Evolutionary conservation across 2,888 invertebrate genomes (phyloP), one percentile per base, ranked within the genome.

Genomic region (Hanleya hanleyi): DNA sequence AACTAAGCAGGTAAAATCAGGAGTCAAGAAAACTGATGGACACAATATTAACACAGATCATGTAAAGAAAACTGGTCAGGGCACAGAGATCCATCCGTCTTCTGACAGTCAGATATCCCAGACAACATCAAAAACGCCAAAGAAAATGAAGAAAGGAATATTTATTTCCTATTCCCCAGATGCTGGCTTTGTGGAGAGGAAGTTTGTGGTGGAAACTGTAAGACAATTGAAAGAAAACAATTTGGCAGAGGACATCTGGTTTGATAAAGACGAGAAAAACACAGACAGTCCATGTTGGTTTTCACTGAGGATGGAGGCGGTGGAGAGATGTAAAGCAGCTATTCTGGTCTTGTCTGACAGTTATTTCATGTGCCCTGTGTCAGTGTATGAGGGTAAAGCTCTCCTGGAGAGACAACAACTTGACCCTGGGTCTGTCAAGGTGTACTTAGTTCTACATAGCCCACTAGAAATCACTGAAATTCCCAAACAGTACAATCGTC

Each of bases 231-330:
- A 89, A 69, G 88, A 89, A 72, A 89, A 89, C 72, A 88, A 88
- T 68, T 75, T 89, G 29, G 86, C 88, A 9, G 89, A 89, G 64
- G 89, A 89, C 74, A 84, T 90, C 38, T 89, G 89, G 89, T 89
- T 89, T 80, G 90, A 90, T 73, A 88, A 87, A 72, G 89, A 89
- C 77, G 89, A 90, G 74, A 83, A 84, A 41, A 85, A 83, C 69
- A 88, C 86, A 0, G 89, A 87, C 75, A 88, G 84, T 72, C 88
- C 89, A 4, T 86, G 86, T 69, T 90, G 90, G 89, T 89, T 89
- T 75, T 87, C 88, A 3, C 65, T 84, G 69, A 74, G 89, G n/a
- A 85, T 89, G 86, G 89, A 89, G 75, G 86, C 89, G 1, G 86
- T 85, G 12, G 90, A 90, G 70, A 85, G 84, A 76, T 90, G 89